Conservation (phyloP, 2,113 vertebrate species). For the Cnemophilus loriae region DNA sequence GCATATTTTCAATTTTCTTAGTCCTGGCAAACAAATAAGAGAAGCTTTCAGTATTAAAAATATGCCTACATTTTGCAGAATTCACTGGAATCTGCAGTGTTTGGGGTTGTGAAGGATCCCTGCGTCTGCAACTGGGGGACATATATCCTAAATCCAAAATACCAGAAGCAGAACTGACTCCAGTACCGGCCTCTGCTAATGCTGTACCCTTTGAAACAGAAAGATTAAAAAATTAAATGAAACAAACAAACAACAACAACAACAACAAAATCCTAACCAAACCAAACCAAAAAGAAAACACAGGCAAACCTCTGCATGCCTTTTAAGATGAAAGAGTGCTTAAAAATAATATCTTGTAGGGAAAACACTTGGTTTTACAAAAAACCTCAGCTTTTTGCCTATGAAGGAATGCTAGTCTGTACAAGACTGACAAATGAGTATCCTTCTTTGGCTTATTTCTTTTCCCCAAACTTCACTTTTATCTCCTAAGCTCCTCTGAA, state of each 20-base stretch:
- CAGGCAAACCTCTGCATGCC: background rate
- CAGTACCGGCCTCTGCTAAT: background rate
- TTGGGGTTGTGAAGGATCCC: background rate
- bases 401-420: background rate
- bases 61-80: background rate
- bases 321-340: background rate
- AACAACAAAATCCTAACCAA: background rate
- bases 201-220: background rate
- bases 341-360: background rate
- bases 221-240: background rate
- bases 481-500: background rate
- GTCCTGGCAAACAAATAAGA: background rate
- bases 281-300: background rate
- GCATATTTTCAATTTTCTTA: background rate
- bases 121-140: background rate
- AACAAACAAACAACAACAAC: background rate
- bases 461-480: background rate
- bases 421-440: background rate
- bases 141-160: background rate
- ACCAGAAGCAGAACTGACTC: background rate
- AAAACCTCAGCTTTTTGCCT: background rate
- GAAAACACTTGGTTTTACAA: background rate
- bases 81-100: background rate
- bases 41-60: background rate
- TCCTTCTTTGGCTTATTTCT: background rate